phyloP scores from a whole-genome alignment of 1,140 invertebrate genomes.

The Manduca sexta region DNA sequence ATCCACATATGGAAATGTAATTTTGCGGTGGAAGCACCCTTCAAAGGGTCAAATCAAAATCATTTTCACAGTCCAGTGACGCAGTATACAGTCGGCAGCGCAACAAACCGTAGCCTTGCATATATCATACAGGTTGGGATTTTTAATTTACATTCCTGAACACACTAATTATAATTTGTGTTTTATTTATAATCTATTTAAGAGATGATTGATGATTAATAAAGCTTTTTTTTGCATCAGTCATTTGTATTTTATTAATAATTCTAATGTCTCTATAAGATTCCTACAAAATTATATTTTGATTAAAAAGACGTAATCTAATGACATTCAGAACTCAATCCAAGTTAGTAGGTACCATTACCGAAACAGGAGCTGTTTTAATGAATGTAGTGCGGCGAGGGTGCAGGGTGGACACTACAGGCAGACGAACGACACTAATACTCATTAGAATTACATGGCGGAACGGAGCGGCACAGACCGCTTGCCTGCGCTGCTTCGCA shows the following conservation, averaged over 20 bases:
- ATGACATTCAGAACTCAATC: too few relatives aligned
- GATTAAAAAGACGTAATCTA: too few relatives aligned
- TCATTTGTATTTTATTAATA: too few relatives aligned
- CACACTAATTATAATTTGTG: too few relatives aligned
- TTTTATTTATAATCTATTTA: too few relatives aligned
- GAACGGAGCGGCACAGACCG: conserved; percentile 39
- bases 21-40: conserved; percentile 61
- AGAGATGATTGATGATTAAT: too few relatives aligned
- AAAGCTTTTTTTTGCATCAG: too few relatives aligned
- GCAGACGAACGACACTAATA: conserved; percentile 62
- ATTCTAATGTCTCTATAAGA: too few relatives aligned
- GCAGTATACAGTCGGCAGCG: conserved; percentile 36
- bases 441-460: conserved; percentile 72
- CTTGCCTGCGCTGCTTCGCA: neutral
- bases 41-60: conserved; percentile 72
- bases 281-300: too few relatives aligned
- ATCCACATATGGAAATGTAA: conserved; percentile 64
- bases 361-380: conserved; percentile 16
- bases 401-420: conserved; percentile 17
- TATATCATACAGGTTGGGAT: neutral
- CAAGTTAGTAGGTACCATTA: conserved; percentile 1
- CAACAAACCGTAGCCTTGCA: conserved; percentile 4
- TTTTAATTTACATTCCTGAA: neutral
- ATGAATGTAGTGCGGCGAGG: neutral
- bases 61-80: conserved; percentile 70